Conservation (phyloP, 2,113 vertebrate species). For the Trachemys scripta region DNA sequence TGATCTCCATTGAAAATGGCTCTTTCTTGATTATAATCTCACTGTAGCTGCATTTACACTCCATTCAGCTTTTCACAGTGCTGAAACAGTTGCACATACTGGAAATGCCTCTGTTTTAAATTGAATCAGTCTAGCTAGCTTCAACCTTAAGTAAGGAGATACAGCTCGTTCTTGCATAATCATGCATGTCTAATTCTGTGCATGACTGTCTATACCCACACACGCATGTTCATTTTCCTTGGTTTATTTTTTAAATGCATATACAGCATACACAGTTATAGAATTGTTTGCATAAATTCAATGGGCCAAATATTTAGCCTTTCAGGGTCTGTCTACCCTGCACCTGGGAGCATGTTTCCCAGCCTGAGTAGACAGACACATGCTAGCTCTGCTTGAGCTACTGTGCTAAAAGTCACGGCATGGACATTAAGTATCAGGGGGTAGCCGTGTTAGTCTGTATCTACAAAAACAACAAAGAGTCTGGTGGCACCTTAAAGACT, state of each 20-base stretch:
- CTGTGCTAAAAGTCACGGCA: background rate
- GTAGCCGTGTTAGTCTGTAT: too few relatives aligned
- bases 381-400: background rate
- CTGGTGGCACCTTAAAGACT: too few relatives aligned
- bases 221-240: background rate
- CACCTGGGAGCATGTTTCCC: background rate
- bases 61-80: background rate
- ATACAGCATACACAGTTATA: background rate
- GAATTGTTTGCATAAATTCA: background rate
- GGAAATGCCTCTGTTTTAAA: conserved; percentile 26
- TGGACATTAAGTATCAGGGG: too few relatives aligned
- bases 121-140: conserved; percentile 18
- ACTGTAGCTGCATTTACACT: background rate
- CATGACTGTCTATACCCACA: background rate
- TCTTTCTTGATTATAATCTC: background rate
- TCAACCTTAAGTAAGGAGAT: conserved; percentile 37
- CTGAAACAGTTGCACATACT: background rate
- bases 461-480: too few relatives aligned
- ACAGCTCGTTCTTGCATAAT: background rate
- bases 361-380: too few relatives aligned
- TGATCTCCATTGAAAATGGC: background rate
- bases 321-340: background rate
- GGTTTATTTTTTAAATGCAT: background rate
- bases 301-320: background rate
- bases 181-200: background rate